A percentile compares a stretch with the other conserved stretches of the same genome.
These are phyloP conservation scores for Smittia sp. DNA, from an alignment of 2,888 invertebrate species.

Conservation along the genomic window DNA sequence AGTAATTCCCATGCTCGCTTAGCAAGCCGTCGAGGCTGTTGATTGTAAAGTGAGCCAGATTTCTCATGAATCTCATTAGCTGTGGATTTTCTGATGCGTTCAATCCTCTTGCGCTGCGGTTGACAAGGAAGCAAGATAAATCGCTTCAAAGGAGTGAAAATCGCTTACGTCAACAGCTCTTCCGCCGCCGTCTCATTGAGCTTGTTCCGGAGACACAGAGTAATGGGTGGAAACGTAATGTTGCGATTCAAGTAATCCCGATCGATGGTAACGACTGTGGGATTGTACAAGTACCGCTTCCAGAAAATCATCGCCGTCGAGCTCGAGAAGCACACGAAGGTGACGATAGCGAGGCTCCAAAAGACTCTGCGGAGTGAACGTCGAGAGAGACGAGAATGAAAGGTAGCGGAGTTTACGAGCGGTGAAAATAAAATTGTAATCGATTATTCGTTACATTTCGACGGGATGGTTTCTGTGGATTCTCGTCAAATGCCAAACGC, in stretches of 20 bases:
- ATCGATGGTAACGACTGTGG: constrained; percentile 43
- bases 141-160: constrained; percentile 5
- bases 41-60: constrained; percentile 26
- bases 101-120: not conserved
- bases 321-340: constrained; percentile 19
- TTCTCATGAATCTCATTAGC: constrained; percentile 10
- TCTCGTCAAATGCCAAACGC: constrained; percentile 29
- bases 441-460: constrained; percentile 30
- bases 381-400: not conserved
- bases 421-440: not conserved
- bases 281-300: constrained; percentile 43
- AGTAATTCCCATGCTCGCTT: constrained; percentile 5
- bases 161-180: constrained; percentile 41
- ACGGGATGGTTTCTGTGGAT: constrained; percentile 18
- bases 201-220: constrained; percentile 43
- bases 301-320: constrained; percentile 41
- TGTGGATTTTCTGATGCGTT: not conserved
- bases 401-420: not conserved
- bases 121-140: not conserved
- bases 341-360: constrained; percentile 40
- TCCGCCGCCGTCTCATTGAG: constrained; percentile 43
- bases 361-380: constrained; percentile 39
- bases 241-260: constrained; percentile 44
- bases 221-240: constrained; percentile 44
- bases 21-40: constrained; percentile 20